Evolutionary conservation across 2,797 vertebrate species (phyloP).

Genomic region (Xenentodon cancila): DNA sequence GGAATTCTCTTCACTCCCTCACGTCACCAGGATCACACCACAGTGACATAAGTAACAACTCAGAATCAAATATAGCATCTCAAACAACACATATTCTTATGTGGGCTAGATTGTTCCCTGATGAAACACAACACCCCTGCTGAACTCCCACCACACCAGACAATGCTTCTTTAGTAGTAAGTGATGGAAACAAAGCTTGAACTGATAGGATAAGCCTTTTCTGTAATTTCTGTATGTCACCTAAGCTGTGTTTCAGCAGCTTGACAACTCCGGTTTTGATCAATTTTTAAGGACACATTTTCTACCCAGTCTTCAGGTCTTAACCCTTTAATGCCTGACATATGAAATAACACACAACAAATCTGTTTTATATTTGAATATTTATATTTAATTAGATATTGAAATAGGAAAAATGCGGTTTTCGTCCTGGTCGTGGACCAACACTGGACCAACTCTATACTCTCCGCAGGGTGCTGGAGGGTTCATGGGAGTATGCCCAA

Average conservation of each 20-base stretch:
- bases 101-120: constrained; percentile 61
- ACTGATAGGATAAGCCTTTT: constrained; percentile 35
- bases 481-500: too few species aligned
- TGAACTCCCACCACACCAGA: constrained; percentile 31
- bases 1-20: constrained; percentile 61
- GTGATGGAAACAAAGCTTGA: constrained; percentile 65
- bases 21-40: constrained; percentile 61
- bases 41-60: constrained; percentile 70
- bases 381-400: too few species aligned
- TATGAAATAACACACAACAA: too few species aligned
- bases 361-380: too few species aligned
- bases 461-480: too few species aligned
- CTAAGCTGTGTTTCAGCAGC: background rate
- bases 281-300: background rate
- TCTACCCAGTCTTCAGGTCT: too few species aligned
- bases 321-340: too few species aligned
- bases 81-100: constrained; percentile 69
- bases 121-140: constrained; percentile 44
- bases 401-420: too few species aligned
- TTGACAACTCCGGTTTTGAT: constrained; percentile 1
- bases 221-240: constrained; percentile 13
- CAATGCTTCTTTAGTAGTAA: constrained; percentile 76
- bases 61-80: constrained; percentile 74
- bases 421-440: too few species aligned
- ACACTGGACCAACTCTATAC: too few species aligned